Evolutionary conservation across 2,113 vertebrate species (phyloP).

Genomic region (Podarcis raffonei): DNA sequence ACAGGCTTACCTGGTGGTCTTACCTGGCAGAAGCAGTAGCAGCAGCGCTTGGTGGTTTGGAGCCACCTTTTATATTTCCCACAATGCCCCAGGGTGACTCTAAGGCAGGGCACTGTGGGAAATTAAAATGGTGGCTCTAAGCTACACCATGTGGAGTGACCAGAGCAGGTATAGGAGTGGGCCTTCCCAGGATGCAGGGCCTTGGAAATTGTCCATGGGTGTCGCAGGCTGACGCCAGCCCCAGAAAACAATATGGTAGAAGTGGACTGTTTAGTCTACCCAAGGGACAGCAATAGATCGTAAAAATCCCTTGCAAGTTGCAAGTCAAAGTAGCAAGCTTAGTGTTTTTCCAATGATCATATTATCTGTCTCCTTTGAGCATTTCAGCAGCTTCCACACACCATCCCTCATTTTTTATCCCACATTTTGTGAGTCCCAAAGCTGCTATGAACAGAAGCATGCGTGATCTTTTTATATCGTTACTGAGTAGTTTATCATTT

Average conservation of each 20-base stretch:
- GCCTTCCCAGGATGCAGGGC: too few species aligned
- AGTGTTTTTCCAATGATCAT: background rate
- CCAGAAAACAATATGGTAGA: background rate
- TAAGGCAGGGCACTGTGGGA: background rate
- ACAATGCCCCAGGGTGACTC: background rate
- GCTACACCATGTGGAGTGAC: background rate
- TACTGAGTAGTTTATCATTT: conserved; percentile 3
- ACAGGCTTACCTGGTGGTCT: too few species aligned
- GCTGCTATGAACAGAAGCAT: conserved; percentile 1
- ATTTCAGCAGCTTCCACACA: background rate
- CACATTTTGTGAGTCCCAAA: background rate
- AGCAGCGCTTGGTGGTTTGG: too few species aligned
- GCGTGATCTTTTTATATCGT: background rate
- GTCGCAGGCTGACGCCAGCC: background rate
- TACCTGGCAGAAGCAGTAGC: too few species aligned
- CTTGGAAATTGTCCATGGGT: background rate
- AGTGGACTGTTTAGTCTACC: background rate
- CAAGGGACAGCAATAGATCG: background rate
- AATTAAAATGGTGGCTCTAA: background rate
- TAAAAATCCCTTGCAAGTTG: background rate
- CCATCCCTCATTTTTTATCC: background rate
- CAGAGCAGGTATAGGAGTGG: background rate
- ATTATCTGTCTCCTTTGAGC: background rate
- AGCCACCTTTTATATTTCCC: too few species aligned
- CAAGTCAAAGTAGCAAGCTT: background rate